Base-by-base conservation (phyloP, 2,888 invertebrate genomes). In the Onthophagus sagittarius region DNA sequence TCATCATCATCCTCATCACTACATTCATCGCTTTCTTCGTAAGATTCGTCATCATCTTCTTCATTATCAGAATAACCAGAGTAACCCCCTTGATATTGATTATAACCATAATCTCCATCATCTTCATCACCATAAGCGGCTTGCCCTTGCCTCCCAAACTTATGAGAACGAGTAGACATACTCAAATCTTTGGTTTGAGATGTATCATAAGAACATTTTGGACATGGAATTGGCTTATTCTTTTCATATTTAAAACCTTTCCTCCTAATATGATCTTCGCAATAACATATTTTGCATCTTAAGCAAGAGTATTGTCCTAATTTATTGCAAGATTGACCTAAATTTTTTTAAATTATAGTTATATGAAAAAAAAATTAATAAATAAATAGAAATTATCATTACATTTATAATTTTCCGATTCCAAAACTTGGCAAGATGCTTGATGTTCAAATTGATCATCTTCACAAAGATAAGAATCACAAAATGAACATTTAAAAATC, bases 371-470 rank as follows among this genome's bases (percentile, higher is more conserved):
- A 32, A 32, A n/a, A n/a, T n/a, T n/a, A n/a, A n/a, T n/a, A n/a
- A n/a, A n/a, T n/a, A n/a, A n/a, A 62, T 64, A 74, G 72, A 63
- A 9, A 73, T n/a, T n/a, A n/a, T 32, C 13, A 86, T 88, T 86
- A 92, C 98, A 98, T 88, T 98, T 98, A 85, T 94, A 97, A 80
- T 92, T 96, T 86, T 98, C 98, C 0, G 96, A 93, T 83, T 98
- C 98, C 5, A 98, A 87, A 74, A 97, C 94, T 88, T 98, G 97
- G 84, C 97, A 98, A 0, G 95, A 96, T 2, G 98, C 98, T 86
- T 98, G 98, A 86, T 98, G 98, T 86, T 98, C 98, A 86, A 97
- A 97, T 86, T 97, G 97, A 86, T 97, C 97, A 85, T 97, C 97
- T 86, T 97, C 97, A 85, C 98, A 98, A 3, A 95, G 87, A 82